A percentile compares a stretch with the other conserved stretches of the same genome.
Evolutionary conservation across 2,113 vertebrate species (phyloP).

Genomic region (Melanotaenia duboulayi): DNA sequence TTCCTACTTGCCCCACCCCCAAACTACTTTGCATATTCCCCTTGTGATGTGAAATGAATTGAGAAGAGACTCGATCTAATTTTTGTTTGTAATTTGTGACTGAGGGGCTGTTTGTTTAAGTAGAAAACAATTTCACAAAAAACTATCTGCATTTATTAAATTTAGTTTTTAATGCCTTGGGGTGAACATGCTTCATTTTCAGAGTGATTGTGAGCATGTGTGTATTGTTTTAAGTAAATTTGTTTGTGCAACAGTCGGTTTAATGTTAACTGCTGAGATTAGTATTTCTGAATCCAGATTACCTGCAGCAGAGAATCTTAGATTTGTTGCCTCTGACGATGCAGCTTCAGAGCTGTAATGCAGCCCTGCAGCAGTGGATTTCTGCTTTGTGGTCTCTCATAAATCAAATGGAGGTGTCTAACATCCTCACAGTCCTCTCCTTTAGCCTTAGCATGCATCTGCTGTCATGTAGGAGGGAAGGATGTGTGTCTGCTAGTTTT

Average conservation of each 20-base stretch:
- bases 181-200: slow-evolving; percentile 38
- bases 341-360: slow-evolving; percentile 44
- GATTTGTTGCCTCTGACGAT: slow-evolving; percentile 48
- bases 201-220: slow-evolving; percentile 24
- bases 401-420: slow-evolving; percentile 52
- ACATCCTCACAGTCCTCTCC: slow-evolving; percentile 34
- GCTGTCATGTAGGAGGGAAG: slow-evolving; percentile 21
- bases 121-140: slow-evolving; percentile 74
- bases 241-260: slow-evolving; percentile 24
- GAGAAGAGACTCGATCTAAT: slow-evolving; percentile 66
- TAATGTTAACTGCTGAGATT: slow-evolving; percentile 34
- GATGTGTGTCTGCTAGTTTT: slow-evolving; percentile 20
- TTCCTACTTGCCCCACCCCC: slow-evolving; percentile 16
- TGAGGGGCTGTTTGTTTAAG: slow-evolving; percentile 73
- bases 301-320: slow-evolving; percentile 28
- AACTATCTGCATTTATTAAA: slow-evolving; percentile 65
- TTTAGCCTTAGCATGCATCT: slow-evolving; percentile 44
- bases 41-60: slow-evolving; percentile 75
- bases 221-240: slow-evolving; percentile 18
- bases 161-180: slow-evolving; percentile 42
- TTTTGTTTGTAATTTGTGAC: slow-evolving; percentile 77
- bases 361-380: slow-evolving; percentile 49
- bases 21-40: slow-evolving; percentile 71
- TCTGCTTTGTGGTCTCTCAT: slow-evolving; percentile 50
- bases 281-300: slow-evolving; percentile 34